Evolutionary conservation across 2,797 vertebrate species (phyloP).

Genomic region (Sebastes aleutianus): DNA sequence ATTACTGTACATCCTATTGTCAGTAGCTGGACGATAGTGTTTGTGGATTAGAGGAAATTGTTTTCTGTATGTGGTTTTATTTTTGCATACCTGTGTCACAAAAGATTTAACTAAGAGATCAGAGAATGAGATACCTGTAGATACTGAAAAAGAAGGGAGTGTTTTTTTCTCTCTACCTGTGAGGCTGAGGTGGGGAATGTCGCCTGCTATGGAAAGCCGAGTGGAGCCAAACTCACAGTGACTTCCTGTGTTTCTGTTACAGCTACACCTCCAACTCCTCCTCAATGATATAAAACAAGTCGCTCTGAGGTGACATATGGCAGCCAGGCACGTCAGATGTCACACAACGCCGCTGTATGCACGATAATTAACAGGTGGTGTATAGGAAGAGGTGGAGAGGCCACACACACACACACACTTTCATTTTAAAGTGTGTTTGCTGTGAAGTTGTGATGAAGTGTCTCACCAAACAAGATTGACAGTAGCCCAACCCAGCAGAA

Average conservation of each 20-base stretch:
- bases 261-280: background rate
- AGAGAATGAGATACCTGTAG: background rate
- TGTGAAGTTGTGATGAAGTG: background rate
- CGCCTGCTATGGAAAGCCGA: slow-evolving; percentile 33
- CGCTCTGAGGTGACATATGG: slow-evolving; percentile 22
- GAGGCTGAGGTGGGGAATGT: slow-evolving; percentile 52
- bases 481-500: background rate
- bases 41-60: slow-evolving; percentile 17
- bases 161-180: slow-evolving; percentile 12
- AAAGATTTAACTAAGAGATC: slow-evolving; percentile 13
- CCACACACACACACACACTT: background rate
- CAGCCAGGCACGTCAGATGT: slow-evolving; percentile 27
- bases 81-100: slow-evolving; percentile 19
- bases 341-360: background rate
- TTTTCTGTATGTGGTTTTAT: slow-evolving; percentile 9
- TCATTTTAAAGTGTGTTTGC: background rate
- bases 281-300: slow-evolving; percentile 13
- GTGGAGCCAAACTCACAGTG: slow-evolving; percentile 44
- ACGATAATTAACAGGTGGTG: slow-evolving; percentile 41
- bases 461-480: slow-evolving; percentile 11
- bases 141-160: slow-evolving; percentile 5
- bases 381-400: slow-evolving; percentile 9
- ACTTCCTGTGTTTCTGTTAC: slow-evolving; percentile 43
- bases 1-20: slow-evolving; percentile 3
- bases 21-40: slow-evolving; percentile 6